phyloP scores from a whole-genome alignment of 53 echinoderm and acorn worm genomes.

The Hippasteria phrygiana region DNA sequence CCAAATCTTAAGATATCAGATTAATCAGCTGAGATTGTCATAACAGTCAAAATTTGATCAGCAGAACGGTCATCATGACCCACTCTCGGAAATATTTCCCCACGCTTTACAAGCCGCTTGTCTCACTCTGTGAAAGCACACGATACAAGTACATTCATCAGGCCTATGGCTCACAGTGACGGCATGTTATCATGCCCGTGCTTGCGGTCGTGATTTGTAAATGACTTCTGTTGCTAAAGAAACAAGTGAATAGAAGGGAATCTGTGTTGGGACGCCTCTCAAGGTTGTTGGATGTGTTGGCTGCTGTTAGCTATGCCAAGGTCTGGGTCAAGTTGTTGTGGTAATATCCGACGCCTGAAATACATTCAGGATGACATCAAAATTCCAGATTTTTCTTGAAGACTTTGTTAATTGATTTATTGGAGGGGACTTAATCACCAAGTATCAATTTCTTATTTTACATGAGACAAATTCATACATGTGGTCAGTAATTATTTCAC shows the following conservation, averaged over 20 bases:
- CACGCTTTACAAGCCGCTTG: too few species aligned
- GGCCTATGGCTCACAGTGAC: neutral
- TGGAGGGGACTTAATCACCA: too few species aligned
- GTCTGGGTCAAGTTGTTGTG: neutral
- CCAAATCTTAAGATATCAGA: too few species aligned
- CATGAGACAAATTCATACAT: neutral
- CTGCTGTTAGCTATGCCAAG: neutral
- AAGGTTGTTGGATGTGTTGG: constrained; percentile 11
- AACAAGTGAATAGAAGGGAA: constrained; percentile 1
- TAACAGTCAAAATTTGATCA: too few species aligned
- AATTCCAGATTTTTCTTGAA: neutral
- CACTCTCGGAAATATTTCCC: too few species aligned
- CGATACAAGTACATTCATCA: neutral
- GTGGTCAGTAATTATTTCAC: too few species aligned
- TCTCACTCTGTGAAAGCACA: too few species aligned
- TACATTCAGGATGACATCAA: neutral
- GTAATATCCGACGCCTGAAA: neutral
- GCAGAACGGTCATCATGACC: too few species aligned
- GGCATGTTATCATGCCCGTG: too few species aligned
- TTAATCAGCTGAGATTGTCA: too few species aligned
- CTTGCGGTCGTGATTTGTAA: neutral
- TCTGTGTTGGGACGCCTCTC: neutral
- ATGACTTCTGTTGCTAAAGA: constrained; percentile 28
- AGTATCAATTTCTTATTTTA: too few species aligned
- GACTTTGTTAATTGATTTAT: too few species aligned